Percentiles rank a stretch among this genome's conserved stretches.
Conservation (phyloP, 2,797 vertebrate species). For the Chrysocyon brachyurus region DNA sequence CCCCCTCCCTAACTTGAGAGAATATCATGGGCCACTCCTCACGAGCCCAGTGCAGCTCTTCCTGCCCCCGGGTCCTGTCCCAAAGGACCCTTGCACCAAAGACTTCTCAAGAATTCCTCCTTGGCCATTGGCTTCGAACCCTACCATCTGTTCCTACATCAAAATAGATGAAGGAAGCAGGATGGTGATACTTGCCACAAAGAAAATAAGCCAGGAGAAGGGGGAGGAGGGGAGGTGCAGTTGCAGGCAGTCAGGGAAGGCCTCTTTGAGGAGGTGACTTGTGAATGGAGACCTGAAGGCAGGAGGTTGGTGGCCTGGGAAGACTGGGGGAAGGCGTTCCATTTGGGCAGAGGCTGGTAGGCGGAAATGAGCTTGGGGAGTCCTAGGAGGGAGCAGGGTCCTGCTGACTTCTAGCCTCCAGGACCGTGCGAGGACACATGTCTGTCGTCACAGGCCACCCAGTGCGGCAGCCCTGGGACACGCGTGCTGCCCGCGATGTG, state of each 20-base stretch:
- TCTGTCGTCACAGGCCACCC: neutral
- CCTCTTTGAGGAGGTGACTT: neutral
- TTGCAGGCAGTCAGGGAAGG: neutral
- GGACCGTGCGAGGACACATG: neutral
- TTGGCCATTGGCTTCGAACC: no score
- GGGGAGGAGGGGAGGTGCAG: no score
- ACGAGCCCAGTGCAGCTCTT: no score
- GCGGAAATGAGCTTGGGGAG: neutral
- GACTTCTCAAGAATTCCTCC: no score
- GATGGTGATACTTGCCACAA: neutral
- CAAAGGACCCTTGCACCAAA: no score
- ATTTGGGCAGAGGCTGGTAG: neutral
- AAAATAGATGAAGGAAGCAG: neutral
- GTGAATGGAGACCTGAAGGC: neutral
- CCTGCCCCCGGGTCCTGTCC: no score
- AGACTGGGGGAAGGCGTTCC: neutral
- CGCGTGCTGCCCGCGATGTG: accelerated
- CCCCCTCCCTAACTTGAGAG: no score
- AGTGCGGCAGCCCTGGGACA: neutral
- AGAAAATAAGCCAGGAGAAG: neutral
- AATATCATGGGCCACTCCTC: no score
- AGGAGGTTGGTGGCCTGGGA: neutral
- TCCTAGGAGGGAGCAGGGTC: neutral
- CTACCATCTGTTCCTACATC: no score
- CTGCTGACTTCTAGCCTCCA: neutral